phyloP scores from a whole-genome alignment of 2,797 vertebrate genomes.

The Spheniscus humboldti region DNA sequence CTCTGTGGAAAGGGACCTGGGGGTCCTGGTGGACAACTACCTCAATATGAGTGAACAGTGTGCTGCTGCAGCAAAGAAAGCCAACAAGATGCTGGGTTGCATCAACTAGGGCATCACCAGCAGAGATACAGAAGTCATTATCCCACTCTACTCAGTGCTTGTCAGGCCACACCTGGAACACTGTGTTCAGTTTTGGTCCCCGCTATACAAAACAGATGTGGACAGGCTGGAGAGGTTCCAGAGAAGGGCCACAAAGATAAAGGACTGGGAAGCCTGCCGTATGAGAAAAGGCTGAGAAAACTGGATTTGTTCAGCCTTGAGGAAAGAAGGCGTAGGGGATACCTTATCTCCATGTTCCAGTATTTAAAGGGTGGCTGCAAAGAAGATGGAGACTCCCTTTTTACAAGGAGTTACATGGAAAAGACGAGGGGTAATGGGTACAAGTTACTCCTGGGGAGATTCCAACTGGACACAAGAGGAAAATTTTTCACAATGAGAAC shows the following conservation, averaged over 20 bases:
- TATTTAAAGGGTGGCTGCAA: not conserved
- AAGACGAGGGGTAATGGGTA: not conserved
- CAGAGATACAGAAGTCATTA: not conserved
- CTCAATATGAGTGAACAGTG: not conserved
- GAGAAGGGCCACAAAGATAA: not conserved
- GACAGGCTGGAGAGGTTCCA: not conserved
- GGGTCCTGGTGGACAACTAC: not conserved
- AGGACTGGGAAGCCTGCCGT: not conserved
- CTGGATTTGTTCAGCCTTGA: not conserved
- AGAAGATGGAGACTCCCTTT: not conserved
- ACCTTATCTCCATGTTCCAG: not conserved
- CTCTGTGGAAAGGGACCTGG: too few relatives aligned
- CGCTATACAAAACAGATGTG: not conserved
- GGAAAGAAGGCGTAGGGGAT: not conserved
- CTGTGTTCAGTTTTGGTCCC: not conserved
- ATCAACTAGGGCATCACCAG: not conserved
- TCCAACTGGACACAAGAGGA: not conserved
- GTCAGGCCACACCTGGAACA: not conserved
- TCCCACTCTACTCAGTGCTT: not conserved
- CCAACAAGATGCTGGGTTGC: not conserved
- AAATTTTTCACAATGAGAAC: not conserved
- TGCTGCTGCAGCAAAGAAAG: not conserved
- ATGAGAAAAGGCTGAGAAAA: not conserved
- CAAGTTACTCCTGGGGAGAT: not conserved
- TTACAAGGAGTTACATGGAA: not conserved